These are phyloP conservation scores for Damaliscus lunatus DNA, from an alignment of 2,113 vertebrate species.

Conservation along the genomic window DNA sequence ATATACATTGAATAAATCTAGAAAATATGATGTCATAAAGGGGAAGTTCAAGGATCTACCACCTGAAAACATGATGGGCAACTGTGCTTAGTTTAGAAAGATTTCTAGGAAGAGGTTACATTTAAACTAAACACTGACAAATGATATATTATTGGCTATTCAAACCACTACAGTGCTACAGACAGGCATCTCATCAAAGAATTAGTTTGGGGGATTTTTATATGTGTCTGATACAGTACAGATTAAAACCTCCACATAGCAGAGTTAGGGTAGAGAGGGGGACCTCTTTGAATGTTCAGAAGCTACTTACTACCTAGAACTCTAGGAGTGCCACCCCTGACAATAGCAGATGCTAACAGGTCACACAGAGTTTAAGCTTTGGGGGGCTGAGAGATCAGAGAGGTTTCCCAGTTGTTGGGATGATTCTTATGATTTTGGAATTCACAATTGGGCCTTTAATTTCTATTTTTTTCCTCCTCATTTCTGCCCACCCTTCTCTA, in stretches of 20 bases:
- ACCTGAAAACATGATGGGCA: neutral
- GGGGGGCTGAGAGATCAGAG: neutral
- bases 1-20: neutral
- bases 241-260: neutral
- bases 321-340: neutral
- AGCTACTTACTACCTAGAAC: neutral
- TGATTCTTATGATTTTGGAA: constrained; percentile 13
- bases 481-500: neutral
- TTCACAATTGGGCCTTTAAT: neutral
- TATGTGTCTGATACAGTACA: neutral
- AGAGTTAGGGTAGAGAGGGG: neutral
- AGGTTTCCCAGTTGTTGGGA: neutral
- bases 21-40: neutral
- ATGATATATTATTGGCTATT: neutral
- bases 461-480: neutral
- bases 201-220: neutral
- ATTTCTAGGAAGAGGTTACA: neutral
- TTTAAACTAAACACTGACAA: neutral
- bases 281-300: neutral
- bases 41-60: neutral
- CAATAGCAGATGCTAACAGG: neutral
- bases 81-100: neutral
- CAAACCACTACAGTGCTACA: neutral
- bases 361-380: neutral
- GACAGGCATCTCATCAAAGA: neutral